Evolutionary conservation across 2,797 vertebrate species (phyloP).

Genomic region (Adelosebastes latens): DNA sequence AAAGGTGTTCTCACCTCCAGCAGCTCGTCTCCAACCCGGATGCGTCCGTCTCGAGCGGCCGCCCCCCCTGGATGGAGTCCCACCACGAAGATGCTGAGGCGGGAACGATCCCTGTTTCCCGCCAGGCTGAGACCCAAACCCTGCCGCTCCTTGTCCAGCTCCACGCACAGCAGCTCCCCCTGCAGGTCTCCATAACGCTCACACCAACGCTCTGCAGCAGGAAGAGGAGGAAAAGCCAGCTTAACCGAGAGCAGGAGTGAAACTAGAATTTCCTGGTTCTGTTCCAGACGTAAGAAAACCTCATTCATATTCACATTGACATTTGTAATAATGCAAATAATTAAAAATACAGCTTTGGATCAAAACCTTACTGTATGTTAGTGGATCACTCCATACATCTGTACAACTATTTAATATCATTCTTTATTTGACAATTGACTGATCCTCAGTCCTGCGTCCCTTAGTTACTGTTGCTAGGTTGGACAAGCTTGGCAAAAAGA

Average conservation of each 20-base stretch:
- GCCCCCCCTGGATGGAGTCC: slow-evolving; percentile 91
- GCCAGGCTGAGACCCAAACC: slow-evolving; percentile 95
- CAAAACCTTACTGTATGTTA: background rate
- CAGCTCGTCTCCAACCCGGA: slow-evolving; percentile 91
- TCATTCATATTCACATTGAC: background rate
- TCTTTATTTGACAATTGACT: too few relatives aligned
- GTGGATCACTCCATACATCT: background rate
- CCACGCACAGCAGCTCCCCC: slow-evolving; percentile 91
- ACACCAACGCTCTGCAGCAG: slow-evolving; percentile 89
- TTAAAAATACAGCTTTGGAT: background rate
- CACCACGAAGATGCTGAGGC: slow-evolving; percentile 95
- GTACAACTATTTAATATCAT: background rate
- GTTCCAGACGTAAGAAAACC: background rate
- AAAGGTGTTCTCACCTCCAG: slow-evolving; percentile 85
- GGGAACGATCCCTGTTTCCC: slow-evolving; percentile 92
- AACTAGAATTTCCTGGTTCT: background rate
- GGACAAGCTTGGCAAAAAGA: too few relatives aligned
- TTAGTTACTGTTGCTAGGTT: too few relatives aligned
- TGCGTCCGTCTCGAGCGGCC: slow-evolving; percentile 87
- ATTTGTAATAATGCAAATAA: background rate
- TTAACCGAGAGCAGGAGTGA: background rate
- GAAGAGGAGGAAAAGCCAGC: background rate
- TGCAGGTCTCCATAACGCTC: slow-evolving; percentile 92
- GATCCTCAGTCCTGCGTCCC: too few relatives aligned
- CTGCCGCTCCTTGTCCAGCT: slow-evolving; percentile 93